Evolutionary conservation across 2,797 vertebrate species (phyloP), one percentile per base, ranked within the genome.

Genomic region (Acrossocheilus fasciatus): DNA sequence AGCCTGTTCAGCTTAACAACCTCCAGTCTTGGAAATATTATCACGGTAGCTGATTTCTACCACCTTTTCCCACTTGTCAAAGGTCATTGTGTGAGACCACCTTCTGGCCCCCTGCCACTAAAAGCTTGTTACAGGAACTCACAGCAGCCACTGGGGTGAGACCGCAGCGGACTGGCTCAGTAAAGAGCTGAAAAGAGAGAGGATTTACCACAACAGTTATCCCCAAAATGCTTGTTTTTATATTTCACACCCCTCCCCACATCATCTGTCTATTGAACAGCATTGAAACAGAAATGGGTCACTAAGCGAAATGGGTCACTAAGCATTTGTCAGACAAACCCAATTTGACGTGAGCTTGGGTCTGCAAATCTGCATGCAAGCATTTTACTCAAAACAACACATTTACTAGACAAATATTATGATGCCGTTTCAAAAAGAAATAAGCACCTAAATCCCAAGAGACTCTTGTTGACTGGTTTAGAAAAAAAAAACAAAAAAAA

Each of bases 261-360:
- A 59, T 74, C 68, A 87, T 86, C 50, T 83, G 83, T 59, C 82
- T 64, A 23, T 76, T 36, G 45, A 82, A 52, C 79, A 52, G 41
- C 79, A 69, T 9, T 81, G 41, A 68, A 81, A 69, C 1, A 52
- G 62, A 69, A 68, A 68, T 81, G 79, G 79, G 62, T 69, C 78
- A 81, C 39, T 66, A 73, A 82, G 72, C 15, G n/a, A 84, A 84
- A 72, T 64, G 69, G 88, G 87, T 85, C 82, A 85, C 47, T 54
- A 34, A 78, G 74, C 73, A 47, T 78, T 81, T 9, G 43, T 84
- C 72, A 73, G 66, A 84, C 74, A 73, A 82, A 64, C 20, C 54
- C 39, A 76, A 47, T 85, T 57, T 64, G 72, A 54, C 62, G 6
- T 69, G 50, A 79, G 70, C 26, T 30, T 4, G 68, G 79, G 76